Conservation (phyloP, 1,140 invertebrate species). For the Solenopsis fugax region DNA sequence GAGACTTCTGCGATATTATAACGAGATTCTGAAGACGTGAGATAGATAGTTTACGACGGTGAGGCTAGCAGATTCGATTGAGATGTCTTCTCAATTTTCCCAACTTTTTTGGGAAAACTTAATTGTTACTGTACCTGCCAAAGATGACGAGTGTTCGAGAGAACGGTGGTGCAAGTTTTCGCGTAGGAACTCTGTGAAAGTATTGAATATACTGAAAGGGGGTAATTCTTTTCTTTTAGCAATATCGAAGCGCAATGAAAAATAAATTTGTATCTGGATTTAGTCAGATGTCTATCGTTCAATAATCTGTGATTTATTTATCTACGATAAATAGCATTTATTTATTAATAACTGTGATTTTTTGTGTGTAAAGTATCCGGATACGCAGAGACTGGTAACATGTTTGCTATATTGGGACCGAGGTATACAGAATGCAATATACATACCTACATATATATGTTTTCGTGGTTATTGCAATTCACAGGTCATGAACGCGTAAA, state of each 20-base stretch:
- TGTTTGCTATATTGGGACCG: slow-evolving; percentile 75
- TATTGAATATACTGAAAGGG: slow-evolving; percentile 45
- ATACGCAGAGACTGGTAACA: slow-evolving; percentile 66
- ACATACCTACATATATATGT: background rate
- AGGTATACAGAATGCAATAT: slow-evolving; percentile 63
- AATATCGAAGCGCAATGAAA: background rate
- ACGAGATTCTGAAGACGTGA: background rate
- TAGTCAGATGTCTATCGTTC: background rate
- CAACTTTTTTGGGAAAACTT: slow-evolving; percentile 60
- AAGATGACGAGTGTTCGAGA: slow-evolving; percentile 7
- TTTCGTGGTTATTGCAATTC: slow-evolving; percentile 13
- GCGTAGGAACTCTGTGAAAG: background rate
- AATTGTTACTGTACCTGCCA: background rate
- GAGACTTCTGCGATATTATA: background rate
- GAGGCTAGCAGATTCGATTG: background rate
- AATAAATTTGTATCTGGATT: background rate
- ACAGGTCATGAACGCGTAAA: background rate
- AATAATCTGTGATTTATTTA: background rate
- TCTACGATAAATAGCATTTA: background rate
- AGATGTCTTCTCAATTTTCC: slow-evolving; percentile 12
- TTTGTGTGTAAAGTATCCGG: slow-evolving; percentile 66
- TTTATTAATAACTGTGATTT: background rate
- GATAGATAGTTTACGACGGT: background rate
- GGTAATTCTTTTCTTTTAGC: slow-evolving; percentile 41
- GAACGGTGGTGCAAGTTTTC: background rate